Conservation (phyloP, 2,888 invertebrate genomes). For the Aromia moschata region DNA sequence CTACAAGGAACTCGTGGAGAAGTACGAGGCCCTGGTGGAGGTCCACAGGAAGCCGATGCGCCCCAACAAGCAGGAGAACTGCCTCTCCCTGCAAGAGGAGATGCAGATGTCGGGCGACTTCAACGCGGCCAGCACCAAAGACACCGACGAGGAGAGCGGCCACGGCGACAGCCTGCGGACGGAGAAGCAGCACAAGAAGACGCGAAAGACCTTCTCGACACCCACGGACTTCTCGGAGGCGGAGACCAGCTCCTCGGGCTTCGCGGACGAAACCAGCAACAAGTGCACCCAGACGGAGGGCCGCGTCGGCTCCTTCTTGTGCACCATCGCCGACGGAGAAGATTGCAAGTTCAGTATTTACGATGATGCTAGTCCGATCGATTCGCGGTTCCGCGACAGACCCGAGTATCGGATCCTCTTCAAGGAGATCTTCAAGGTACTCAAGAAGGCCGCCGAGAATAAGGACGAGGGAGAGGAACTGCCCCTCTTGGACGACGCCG, state of each 20-base stretch:
- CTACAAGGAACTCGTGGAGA: constrained; percentile 83
- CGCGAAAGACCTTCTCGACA: constrained; percentile 72
- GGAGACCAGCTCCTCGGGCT: constrained; percentile 84
- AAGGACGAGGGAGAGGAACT: constrained; percentile 82
- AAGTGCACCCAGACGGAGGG: constrained; percentile 85
- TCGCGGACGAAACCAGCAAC: constrained; percentile 84
- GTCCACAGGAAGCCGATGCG: constrained; percentile 74
- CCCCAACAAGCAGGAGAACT: constrained; percentile 61
- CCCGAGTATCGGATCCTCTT: constrained; percentile 84
- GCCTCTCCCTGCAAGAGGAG: constrained; percentile 75
- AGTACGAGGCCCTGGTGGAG: constrained; percentile 84
- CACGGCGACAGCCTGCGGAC: constrained; percentile 65
- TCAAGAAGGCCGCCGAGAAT: constrained; percentile 85
- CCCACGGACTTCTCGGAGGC: constrained; percentile 87
- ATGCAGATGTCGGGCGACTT: constrained; percentile 79
- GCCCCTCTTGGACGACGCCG: constrained; percentile 74
- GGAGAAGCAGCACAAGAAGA: constrained; percentile 63
- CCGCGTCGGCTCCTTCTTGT: constrained; percentile 82
- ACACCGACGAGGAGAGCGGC: constrained; percentile 73
- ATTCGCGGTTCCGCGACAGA: constrained; percentile 82
- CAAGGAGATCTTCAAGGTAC: constrained; percentile 83
- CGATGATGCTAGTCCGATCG: constrained; percentile 78
- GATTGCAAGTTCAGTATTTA: constrained; percentile 88
- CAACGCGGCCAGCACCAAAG: constrained; percentile 70
- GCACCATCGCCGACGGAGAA: constrained; percentile 86